Percentiles rank a stretch among this genome's conserved stretches.
Conservation (phyloP, 2,888 invertebrate species). For the Teinopalpus imperialis region DNA sequence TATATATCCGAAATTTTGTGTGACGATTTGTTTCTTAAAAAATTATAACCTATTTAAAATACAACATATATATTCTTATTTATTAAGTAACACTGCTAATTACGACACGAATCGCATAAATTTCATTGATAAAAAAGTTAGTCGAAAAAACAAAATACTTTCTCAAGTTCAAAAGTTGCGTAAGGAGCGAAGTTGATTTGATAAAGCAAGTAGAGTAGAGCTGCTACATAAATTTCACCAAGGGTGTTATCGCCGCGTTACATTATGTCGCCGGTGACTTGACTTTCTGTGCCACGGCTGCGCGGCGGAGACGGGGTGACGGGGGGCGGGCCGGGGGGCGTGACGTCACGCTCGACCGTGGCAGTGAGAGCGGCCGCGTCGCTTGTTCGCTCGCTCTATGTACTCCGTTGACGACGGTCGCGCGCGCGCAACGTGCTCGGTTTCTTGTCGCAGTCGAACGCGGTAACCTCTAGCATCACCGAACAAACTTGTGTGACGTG, state of each 20-base stretch:
- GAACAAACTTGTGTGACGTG: constrained; percentile 49
- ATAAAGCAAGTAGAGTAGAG: constrained; percentile 57
- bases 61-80: not conserved
- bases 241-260: constrained; percentile 75
- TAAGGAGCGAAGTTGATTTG: constrained; percentile 66
- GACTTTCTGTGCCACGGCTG: constrained; percentile 77
- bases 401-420: constrained; percentile 77
- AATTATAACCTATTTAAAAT: too few relatives aligned
- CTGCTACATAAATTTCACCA: constrained; percentile 60
- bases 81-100: not conserved
- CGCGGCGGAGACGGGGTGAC: constrained; percentile 44
- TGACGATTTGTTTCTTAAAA: too few relatives aligned
- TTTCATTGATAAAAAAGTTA: not conserved
- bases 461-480: constrained; percentile 54
- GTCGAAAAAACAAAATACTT: constrained; percentile 35
- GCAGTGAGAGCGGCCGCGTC: constrained; percentile 78
- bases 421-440: constrained; percentile 69
- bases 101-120: not conserved
- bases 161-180: constrained; percentile 65
- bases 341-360: constrained; percentile 81
- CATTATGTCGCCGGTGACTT: constrained; percentile 70
- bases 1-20: too few relatives aligned
- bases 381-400: constrained; percentile 66
- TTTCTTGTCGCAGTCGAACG: constrained; percentile 52
- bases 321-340: constrained; percentile 43